Conservation (phyloP, 2,113 vertebrate genomes). For the Poecilia latipinna region DNA sequence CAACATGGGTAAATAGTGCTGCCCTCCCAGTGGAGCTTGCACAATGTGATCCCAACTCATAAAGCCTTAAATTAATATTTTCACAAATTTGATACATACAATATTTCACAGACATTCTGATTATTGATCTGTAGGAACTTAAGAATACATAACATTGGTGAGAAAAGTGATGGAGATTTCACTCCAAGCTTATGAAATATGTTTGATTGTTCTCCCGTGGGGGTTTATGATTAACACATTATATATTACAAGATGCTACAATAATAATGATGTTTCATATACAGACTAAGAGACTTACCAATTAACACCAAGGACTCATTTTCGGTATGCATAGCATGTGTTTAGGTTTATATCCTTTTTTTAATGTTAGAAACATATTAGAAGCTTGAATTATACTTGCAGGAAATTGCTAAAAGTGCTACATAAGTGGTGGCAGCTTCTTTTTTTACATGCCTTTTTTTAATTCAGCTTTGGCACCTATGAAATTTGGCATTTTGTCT, state of each 20-base stretch:
- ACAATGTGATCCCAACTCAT: slow-evolving; percentile 21
- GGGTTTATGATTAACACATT: slow-evolving; percentile 65
- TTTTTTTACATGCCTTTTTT: slow-evolving; percentile 6
- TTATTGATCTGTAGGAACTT: background rate
- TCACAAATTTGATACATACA: slow-evolving; percentile 20
- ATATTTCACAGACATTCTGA: background rate
- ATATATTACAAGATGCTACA: slow-evolving; percentile 47
- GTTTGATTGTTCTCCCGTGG: slow-evolving; percentile 20
- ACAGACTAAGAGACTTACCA: too few species aligned
- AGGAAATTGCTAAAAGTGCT: slow-evolving; percentile 26
- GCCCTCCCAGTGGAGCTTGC: slow-evolving; percentile 39
- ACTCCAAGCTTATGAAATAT: slow-evolving; percentile 31
- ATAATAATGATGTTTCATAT: slow-evolving; percentile 45
- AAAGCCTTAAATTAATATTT: background rate
- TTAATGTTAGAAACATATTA: background rate
- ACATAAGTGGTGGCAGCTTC: slow-evolving; percentile 14
- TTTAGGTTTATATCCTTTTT: slow-evolving; percentile 9
- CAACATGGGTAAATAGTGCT: slow-evolving; percentile 51
- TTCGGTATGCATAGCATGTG: slow-evolving; percentile 4
- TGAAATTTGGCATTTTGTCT: slow-evolving; percentile 26
- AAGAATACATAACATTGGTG: slow-evolving; percentile 6
- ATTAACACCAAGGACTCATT: background rate
- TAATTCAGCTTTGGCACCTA: slow-evolving; percentile 25
- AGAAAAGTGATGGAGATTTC: slow-evolving; percentile 42
- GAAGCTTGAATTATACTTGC: too few species aligned